Evolutionary conservation across 2,113 vertebrate species (phyloP).

Genomic region (Ploceus nigricollis): DNA sequence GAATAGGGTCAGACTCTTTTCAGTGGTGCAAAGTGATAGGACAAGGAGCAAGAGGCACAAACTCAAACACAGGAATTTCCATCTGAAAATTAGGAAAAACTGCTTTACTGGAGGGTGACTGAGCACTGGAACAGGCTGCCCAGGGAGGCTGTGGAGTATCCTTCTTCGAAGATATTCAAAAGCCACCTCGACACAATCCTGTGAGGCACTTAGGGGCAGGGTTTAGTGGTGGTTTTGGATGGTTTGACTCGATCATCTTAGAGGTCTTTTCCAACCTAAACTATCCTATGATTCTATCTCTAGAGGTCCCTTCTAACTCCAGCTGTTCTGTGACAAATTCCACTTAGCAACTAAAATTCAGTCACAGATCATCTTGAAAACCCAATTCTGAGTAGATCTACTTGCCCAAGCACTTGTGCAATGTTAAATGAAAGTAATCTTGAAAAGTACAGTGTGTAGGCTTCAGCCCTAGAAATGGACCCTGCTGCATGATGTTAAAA

Average conservation of each 20-base stretch:
- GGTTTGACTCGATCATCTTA: accelerated
- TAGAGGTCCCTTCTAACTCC: background rate
- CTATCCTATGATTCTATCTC: background rate
- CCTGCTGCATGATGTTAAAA: background rate
- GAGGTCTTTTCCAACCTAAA: background rate
- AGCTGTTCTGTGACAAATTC: background rate
- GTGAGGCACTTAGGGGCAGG: background rate
- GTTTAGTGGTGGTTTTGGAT: background rate
- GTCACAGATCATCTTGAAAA: background rate
- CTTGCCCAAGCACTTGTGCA: background rate
- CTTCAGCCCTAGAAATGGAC: background rate
- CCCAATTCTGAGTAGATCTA: background rate
- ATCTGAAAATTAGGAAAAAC: background rate
- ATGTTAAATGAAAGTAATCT: background rate
- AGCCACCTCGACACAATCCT: background rate
- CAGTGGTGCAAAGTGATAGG: background rate
- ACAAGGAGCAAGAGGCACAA: background rate
- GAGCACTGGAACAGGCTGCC: background rate
- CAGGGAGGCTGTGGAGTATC: background rate
- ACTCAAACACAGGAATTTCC: background rate
- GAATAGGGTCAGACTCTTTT: background rate
- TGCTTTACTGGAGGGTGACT: background rate
- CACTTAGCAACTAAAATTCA: background rate
- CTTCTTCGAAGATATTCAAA: background rate
- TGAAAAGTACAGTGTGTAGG: background rate